Evolutionary conservation across 1,140 invertebrate genomes (phyloP).

Genomic region (Latrodectus geometricus): DNA sequence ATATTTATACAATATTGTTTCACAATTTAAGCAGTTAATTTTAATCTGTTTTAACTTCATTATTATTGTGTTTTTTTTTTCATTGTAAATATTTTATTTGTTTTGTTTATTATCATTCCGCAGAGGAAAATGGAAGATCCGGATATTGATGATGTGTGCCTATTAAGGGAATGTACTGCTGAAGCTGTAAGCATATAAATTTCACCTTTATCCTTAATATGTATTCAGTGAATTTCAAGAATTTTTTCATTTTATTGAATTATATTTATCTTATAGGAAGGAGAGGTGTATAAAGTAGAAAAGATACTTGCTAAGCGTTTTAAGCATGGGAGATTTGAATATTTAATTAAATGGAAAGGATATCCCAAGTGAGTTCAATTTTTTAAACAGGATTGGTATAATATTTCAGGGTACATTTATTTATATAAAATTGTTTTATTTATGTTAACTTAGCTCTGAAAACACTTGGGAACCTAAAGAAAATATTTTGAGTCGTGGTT

Average conservation of each 20-base stretch:
- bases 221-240: no score
- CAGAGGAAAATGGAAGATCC: constrained; percentile 54
- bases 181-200: constrained; percentile 22
- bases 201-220: no score
- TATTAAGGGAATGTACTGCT: constrained; percentile 40
- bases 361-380: constrained; percentile 70
- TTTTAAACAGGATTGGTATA: not conserved
- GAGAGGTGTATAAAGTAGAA: constrained; percentile 70
- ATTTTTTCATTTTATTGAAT: not conserved
- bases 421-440: not conserved
- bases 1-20: no score
- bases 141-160: constrained; percentile 33
- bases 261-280: constrained; percentile 17
- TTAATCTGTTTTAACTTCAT: no score
- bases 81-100: no score
- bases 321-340: constrained; percentile 71
- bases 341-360: constrained; percentile 74
- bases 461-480: constrained; percentile 87
- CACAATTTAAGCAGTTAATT: no score
- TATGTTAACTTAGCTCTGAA: constrained; percentile 40
- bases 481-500: constrained; percentile 70
- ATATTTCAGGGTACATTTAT: not conserved
- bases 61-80: no score
- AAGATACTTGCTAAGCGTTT: constrained; percentile 72
- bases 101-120: not conserved